phyloP scores from a whole-genome alignment of 2,888 invertebrate species.

The Zonitis immaculata region DNA sequence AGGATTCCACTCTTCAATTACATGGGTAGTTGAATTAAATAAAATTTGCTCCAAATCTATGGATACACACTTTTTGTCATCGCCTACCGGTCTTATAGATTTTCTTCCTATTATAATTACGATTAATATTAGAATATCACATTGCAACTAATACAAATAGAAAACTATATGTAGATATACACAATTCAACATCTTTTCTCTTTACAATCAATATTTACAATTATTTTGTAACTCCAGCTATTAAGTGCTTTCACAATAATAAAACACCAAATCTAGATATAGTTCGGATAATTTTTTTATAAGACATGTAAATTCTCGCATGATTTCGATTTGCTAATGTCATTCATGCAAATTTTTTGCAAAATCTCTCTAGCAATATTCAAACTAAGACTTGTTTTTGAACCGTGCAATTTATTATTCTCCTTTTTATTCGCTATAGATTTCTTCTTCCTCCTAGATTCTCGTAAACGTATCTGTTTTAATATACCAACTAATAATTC shows the following conservation, averaged over 20 bases:
- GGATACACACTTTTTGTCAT: too few species aligned
- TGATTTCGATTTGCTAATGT: slow-evolving; percentile 78
- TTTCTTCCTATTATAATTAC: neutral
- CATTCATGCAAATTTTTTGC: slow-evolving; percentile 80
- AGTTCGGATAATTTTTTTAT: slow-evolving; percentile 43
- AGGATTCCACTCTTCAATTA: too few species aligned
- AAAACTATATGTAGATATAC: slow-evolving; percentile 11
- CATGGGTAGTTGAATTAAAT: too few species aligned
- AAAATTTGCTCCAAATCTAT: too few species aligned
- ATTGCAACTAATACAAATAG: slow-evolving; percentile 15
- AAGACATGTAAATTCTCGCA: slow-evolving; percentile 83
- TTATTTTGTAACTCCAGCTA: too few species aligned
- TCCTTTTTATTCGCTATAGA: slow-evolving; percentile 36
- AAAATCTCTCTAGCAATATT: slow-evolving; percentile 77
- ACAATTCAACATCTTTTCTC: neutral
- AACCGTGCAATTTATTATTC: slow-evolving; percentile 63
- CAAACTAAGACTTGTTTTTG: slow-evolving; percentile 74
- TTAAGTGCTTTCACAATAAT: too few species aligned
- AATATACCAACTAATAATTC: slow-evolving; percentile 90
- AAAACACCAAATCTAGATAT: too few species aligned
- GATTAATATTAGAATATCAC: slow-evolving; percentile 10
- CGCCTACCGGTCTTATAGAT: too few species aligned
- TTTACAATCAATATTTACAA: neutral
- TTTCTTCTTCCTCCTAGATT: slow-evolving; percentile 67
- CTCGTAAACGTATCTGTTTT: slow-evolving; percentile 80